phyloP scores from a whole-genome alignment of 2,797 vertebrate genomes.

The Leptodactylus fallax region DNA sequence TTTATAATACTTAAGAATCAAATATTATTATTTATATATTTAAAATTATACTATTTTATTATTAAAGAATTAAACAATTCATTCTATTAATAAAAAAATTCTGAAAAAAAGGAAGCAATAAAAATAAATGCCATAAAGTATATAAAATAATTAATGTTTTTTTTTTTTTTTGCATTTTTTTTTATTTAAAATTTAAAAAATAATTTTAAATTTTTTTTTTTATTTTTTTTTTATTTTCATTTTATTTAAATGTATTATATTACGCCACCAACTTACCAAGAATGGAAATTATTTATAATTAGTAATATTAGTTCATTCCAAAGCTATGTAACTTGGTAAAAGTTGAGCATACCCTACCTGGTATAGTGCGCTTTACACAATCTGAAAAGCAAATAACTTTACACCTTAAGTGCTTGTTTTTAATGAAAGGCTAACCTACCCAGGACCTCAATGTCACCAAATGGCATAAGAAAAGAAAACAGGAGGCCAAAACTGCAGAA shows the following conservation, averaged over 20 bases:
- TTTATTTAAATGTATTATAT: background rate
- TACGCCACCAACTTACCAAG: background rate
- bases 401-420: conserved; percentile 57
- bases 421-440: conserved; percentile 53
- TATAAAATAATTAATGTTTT: background rate
- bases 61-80: no score
- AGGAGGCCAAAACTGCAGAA: conserved; percentile 74
- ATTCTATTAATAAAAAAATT: no score
- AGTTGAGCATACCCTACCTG: conserved; percentile 12
- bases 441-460: conserved; percentile 73
- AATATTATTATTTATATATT: no score
- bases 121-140: no score
- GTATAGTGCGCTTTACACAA: background rate
- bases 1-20: no score
- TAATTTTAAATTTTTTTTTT: no score
- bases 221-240: background rate
- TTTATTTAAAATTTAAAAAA: no score
- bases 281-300: background rate
- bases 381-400: conserved; percentile 48
- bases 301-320: background rate
- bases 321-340: background rate
- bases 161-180: background rate
- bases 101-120: no score
- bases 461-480: conserved; percentile 67
- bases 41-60: no score